Conservation (phyloP, 2,888 invertebrate genomes). For the Atherix ibis region DNA sequence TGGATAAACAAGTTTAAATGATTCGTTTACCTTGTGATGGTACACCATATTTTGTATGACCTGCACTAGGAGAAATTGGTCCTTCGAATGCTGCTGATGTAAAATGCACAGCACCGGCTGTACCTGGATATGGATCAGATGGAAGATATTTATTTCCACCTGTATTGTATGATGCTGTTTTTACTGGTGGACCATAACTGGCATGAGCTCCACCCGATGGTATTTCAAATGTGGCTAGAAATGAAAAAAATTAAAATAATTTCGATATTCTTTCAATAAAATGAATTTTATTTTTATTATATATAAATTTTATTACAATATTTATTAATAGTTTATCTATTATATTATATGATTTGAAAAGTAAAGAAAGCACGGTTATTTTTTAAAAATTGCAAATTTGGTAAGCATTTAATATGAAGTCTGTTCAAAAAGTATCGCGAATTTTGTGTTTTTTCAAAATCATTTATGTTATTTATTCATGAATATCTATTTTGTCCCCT, state of each 20-base stretch:
- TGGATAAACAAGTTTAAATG: too few species aligned
- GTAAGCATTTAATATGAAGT: too few species aligned
- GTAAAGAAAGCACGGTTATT: too few species aligned
- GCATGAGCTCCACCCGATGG: conserved; percentile 20
- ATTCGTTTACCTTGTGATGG: conserved; percentile 11
- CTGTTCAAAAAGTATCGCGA: too few species aligned
- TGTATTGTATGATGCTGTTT: conserved; percentile 25
- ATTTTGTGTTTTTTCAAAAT: too few species aligned
- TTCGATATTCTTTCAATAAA: too few species aligned
- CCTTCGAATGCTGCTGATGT: conserved; percentile 29
- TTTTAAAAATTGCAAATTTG: too few species aligned
- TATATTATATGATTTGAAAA: too few species aligned
- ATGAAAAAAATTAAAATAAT: conserved; percentile 19
- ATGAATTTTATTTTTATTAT: too few species aligned
- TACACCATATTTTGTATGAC: conserved; percentile 7
- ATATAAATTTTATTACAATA: neutral
- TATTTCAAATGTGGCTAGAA: conserved; percentile 29
- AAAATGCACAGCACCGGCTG: conserved; percentile 14
- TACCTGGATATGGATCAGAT: conserved; percentile 14
- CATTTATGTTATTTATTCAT: too few species aligned
- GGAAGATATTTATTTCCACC: conserved; percentile 28
- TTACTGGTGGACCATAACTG: conserved; percentile 30
- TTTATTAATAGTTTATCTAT: too few species aligned
- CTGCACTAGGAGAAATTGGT: conserved; percentile 16
- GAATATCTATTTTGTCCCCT: too few species aligned